Evolutionary conservation across 2,113 vertebrate species (phyloP).

Genomic region (Melanerpes aurifrons): DNA sequence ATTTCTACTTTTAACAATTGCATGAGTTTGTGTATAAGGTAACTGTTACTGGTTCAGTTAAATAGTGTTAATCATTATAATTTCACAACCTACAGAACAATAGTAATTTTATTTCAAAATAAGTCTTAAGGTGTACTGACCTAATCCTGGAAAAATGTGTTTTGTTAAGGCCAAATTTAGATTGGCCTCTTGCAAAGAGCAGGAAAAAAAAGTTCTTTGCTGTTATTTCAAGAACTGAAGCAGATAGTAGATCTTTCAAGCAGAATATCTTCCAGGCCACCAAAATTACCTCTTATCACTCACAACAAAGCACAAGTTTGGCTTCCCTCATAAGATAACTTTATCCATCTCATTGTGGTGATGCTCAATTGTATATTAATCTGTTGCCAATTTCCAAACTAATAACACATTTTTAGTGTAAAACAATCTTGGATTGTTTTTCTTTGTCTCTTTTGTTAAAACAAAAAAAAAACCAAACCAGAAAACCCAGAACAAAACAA

Average conservation of each 20-base stretch:
- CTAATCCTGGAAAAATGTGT: neutral
- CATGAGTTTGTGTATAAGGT: neutral
- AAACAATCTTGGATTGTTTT: neutral
- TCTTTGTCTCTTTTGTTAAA: neutral
- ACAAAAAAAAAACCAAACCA: neutral
- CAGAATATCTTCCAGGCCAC: neutral
- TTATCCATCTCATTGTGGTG: neutral
- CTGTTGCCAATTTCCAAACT: neutral
- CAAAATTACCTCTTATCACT: neutral
- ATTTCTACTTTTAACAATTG: neutral
- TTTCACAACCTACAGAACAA: neutral
- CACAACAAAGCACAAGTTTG: neutral
- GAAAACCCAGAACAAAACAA: too few species aligned
- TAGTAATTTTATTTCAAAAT: neutral
- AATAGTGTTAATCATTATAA: neutral
- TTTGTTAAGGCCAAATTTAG: neutral
- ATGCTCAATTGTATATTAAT: neutral
- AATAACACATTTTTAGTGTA: neutral
- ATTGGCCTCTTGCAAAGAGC: neutral
- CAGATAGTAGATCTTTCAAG: neutral
- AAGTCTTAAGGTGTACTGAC: neutral
- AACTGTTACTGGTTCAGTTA: neutral
- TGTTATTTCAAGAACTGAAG: neutral
- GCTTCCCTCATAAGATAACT: neutral
- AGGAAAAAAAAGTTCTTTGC: neutral